These are phyloP conservation scores for Caenorhabditis sp. DNA, from an alignment of 2,888 invertebrate genomes.

Conservation along the genomic window DNA sequence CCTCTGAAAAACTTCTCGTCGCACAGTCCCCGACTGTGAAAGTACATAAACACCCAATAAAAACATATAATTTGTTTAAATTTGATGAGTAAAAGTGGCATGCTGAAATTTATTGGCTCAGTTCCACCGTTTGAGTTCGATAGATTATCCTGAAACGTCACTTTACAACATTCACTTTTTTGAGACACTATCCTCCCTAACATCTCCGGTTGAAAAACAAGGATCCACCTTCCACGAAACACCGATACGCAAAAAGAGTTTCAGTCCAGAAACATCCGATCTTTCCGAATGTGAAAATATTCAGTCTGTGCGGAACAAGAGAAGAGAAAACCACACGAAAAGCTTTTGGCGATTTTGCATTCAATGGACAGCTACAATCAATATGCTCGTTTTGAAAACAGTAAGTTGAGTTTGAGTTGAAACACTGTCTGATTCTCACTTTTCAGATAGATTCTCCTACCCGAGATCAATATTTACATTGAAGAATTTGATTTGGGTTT, in stretches of 20 bases:
- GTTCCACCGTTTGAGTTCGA: neutral
- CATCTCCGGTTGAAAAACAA: neutral
- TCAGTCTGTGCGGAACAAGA: neutral
- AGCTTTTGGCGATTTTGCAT: neutral
- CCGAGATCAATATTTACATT: neutral
- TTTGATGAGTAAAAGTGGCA: no score
- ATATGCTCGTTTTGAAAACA: constrained; percentile 1
- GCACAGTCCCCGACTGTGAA: no score
- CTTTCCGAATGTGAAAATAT: neutral
- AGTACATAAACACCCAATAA: no score
- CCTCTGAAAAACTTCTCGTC: no score
- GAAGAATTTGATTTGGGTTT: neutral
- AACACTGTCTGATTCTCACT: neutral
- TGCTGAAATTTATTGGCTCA: no score
- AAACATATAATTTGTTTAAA: no score
- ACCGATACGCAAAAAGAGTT: neutral
- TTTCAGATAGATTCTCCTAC: neutral
- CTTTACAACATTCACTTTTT: neutral
- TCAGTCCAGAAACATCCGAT: neutral
- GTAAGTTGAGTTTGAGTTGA: neutral
- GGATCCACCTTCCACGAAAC: constrained; percentile 10
- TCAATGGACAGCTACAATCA: constrained; percentile 3
- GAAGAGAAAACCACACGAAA: neutral
- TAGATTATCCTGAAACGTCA: neutral
- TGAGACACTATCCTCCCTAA: neutral